phyloP scores from a whole-genome alignment of 2,888 invertebrate genomes.

The Griposia aprilina region DNA sequence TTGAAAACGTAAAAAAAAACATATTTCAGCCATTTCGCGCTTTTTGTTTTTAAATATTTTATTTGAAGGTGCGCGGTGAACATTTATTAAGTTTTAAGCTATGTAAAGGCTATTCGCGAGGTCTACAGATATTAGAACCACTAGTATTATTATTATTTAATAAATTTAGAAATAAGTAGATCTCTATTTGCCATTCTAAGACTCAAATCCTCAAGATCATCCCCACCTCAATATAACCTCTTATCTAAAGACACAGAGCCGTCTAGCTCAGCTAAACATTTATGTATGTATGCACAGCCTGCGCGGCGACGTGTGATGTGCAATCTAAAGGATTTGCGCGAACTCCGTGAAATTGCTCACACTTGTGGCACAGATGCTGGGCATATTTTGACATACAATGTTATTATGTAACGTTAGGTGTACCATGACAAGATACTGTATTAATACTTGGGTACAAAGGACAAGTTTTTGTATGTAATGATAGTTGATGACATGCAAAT shows the following conservation, averaged over 20 bases:
- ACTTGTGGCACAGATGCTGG: conserved; percentile 20
- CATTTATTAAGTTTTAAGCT: too few species aligned
- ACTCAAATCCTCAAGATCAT: background rate
- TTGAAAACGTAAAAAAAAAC: too few species aligned
- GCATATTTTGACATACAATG: conserved; percentile 18
- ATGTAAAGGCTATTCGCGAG: too few species aligned
- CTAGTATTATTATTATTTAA: too few species aligned
- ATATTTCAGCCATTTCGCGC: too few species aligned
- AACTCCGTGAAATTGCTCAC: conserved; percentile 51
- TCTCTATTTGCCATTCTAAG: background rate
- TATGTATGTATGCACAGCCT: conserved; percentile 17
- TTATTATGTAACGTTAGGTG: background rate
- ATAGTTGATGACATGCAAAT: background rate
- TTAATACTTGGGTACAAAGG: background rate
- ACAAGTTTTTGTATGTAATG: background rate
- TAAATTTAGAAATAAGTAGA: background rate
- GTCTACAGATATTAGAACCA: too few species aligned
- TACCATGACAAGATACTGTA: too few species aligned
- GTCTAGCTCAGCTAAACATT: conserved; percentile 8
- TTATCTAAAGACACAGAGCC: conserved; percentile 7
- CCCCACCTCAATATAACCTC: background rate
- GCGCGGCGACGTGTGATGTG: conserved; percentile 31
- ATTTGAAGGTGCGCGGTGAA: too few species aligned
- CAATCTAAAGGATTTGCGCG: conserved; percentile 54
- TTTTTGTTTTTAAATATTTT: too few species aligned